Evolutionary conservation across 2,797 vertebrate species (phyloP).

Genomic region (Syncerus caffer): DNA sequence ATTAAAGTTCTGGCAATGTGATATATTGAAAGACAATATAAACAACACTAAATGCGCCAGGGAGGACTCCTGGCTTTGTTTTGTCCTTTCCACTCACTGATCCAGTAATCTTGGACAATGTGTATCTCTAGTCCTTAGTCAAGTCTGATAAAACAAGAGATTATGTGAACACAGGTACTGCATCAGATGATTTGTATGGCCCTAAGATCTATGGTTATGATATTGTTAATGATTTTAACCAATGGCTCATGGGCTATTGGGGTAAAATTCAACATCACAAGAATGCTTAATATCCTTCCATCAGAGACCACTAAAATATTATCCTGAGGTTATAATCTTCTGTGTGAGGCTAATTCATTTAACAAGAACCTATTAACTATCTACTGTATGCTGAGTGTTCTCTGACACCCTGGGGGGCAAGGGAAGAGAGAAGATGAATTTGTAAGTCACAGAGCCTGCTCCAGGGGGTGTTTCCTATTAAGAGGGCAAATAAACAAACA

Average conservation of each 20-base stretch:
- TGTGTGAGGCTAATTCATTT: constrained; percentile 45
- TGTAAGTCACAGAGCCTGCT: background rate
- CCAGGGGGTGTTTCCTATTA: constrained; percentile 13
- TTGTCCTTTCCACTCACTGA: background rate
- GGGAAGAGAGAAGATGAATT: background rate
- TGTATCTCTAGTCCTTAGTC: background rate
- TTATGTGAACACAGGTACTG: background rate
- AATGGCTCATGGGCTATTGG: background rate
- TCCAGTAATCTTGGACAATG: background rate
- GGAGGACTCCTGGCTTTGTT: background rate
- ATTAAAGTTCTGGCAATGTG: background rate
- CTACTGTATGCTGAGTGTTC: background rate
- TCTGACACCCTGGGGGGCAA: background rate
- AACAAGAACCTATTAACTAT: constrained; percentile 42
- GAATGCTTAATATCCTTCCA: background rate
- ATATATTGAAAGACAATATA: background rate
- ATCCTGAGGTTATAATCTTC: constrained; percentile 37
- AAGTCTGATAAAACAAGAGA: background rate
- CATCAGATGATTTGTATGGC: constrained; percentile 20
- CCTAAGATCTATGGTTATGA: constrained; percentile 13
- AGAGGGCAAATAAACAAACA: constrained; percentile 10
- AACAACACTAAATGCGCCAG: background rate
- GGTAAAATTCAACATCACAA: constrained; percentile 29
- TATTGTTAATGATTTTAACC: constrained; percentile 29
- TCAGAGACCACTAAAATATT: constrained; percentile 7